These are phyloP conservation scores for Syngnathus typhle DNA, from an alignment of 2,113 vertebrate genomes.

Conservation along the genomic window DNA sequence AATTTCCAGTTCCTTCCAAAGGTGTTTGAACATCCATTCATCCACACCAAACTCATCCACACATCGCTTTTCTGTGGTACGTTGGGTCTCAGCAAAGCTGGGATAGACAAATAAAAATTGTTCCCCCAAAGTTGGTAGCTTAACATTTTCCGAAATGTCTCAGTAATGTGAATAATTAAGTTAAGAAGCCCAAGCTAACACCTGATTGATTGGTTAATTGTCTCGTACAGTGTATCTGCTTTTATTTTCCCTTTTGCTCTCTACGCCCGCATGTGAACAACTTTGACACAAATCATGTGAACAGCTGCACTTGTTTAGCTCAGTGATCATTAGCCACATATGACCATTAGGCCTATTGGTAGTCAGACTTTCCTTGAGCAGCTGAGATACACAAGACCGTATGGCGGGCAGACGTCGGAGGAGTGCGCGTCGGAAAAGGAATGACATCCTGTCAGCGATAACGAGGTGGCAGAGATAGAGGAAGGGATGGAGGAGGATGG, in stretches of 20 bases:
- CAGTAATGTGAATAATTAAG: neutral
- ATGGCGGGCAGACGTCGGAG: slow-evolving; percentile 62
- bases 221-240: neutral
- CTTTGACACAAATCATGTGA: slow-evolving; percentile 57
- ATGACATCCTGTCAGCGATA: slow-evolving; percentile 72
- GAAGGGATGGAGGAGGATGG: slow-evolving; percentile 61
- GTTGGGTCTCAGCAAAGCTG: neutral
- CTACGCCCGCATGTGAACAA: slow-evolving; percentile 19
- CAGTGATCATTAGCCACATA: slow-evolving; percentile 65
- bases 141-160: neutral
- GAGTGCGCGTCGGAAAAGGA: slow-evolving; percentile 59
- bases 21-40: neutral
- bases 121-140: neutral
- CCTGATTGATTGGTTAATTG: neutral
- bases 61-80: neutral
- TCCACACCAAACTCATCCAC: neutral
- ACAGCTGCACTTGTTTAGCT: slow-evolving; percentile 60
- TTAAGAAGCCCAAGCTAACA: neutral
- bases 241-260: neutral
- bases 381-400: slow-evolving; percentile 55
- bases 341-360: slow-evolving; percentile 66
- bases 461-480: slow-evolving; percentile 69
- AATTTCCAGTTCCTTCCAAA: neutral
- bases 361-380: slow-evolving; percentile 53
- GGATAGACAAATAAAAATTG: neutral